phyloP scores from a whole-genome alignment of 1,140 invertebrate species.

The Theocolax elegans region DNA sequence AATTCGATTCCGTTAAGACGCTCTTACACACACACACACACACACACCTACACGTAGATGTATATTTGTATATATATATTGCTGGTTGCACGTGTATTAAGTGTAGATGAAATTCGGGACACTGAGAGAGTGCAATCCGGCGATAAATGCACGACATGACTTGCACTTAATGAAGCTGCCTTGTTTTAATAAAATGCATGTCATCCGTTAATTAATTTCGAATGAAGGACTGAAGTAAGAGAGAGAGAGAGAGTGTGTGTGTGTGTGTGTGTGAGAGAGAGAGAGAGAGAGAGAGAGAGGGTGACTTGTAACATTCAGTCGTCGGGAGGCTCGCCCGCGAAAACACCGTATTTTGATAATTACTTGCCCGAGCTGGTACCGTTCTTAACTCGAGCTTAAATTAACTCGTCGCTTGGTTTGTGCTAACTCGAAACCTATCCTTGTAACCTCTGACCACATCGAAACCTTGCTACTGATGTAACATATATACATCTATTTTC shows the following conservation, averaged over 20 bases:
- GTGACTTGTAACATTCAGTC: too few species aligned
- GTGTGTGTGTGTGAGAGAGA: conserved; percentile 20
- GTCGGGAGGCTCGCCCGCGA: too few species aligned
- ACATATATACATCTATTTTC: too few species aligned
- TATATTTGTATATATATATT: not conserved
- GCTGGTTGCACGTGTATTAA: conserved; percentile 2
- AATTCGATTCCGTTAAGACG: conserved; percentile 27
- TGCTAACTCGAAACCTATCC: too few species aligned
- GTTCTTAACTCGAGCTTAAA: too few species aligned
- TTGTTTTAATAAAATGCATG: conserved; percentile 10
- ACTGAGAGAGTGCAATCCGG: not conserved
- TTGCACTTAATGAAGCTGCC: conserved; percentile 28
- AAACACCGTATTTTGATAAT: too few species aligned
- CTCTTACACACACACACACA: too few species aligned
- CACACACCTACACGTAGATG: not conserved
- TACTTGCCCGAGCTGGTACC: too few species aligned
- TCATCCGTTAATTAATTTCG: conserved; percentile 22
- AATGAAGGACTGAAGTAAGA: not conserved
- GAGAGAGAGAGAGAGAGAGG: not conserved
- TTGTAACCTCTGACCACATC: too few species aligned
- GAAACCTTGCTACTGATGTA: too few species aligned
- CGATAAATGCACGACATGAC: conserved; percentile 30
- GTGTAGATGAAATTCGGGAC: conserved; percentile 6
- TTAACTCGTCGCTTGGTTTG: too few species aligned
- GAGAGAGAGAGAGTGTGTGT: too few species aligned